These are phyloP conservation scores for Dermolepida albohirtum DNA, from an alignment of 2,888 invertebrate species.

Conservation along the genomic window DNA sequence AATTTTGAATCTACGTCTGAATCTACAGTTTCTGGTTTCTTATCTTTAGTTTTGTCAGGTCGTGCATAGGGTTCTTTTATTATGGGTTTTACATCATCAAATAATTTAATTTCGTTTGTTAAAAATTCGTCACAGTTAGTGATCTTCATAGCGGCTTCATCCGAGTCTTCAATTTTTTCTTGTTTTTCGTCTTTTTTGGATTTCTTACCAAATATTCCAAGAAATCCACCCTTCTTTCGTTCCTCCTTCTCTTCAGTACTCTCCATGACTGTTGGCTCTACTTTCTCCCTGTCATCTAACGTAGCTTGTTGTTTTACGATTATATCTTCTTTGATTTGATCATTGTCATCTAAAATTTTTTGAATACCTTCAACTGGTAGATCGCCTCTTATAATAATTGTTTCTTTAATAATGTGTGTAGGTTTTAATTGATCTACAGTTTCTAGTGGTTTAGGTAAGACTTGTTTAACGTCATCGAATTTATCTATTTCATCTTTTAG, in stretches of 20 bases:
- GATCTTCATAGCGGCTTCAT: slow-evolving; percentile 5
- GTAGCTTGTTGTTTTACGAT: neutral
- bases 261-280: neutral
- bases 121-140: slow-evolving; percentile 49
- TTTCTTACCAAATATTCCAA: slow-evolving; percentile 52
- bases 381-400: slow-evolving; percentile 17
- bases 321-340: slow-evolving; percentile 1
- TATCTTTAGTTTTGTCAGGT: slow-evolving; percentile 46
- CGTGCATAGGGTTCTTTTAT: slow-evolving; percentile 15
- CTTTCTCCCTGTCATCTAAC: slow-evolving; percentile 43
- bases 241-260: slow-evolving; percentile 45
- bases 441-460: slow-evolving; percentile 6
- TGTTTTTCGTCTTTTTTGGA: slow-evolving; percentile 45
- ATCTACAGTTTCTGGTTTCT: slow-evolving; percentile 35
- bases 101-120: slow-evolving; percentile 53
- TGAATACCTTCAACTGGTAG: slow-evolving; percentile 10
- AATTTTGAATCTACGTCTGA: slow-evolving; percentile 7
- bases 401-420: slow-evolving; percentile 27
- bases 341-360: slow-evolving; percentile 31
- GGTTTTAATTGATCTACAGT: neutral
- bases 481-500: slow-evolving; percentile 45
- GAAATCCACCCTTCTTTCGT: slow-evolving; percentile 50
- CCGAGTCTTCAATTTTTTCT: slow-evolving; percentile 5
- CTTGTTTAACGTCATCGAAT: slow-evolving; percentile 46
- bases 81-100: slow-evolving; percentile 52